Evolutionary conservation across 2,113 vertebrate species (phyloP), one percentile per base, ranked within the genome.

Genomic region (Callionymus lyra): DNA sequence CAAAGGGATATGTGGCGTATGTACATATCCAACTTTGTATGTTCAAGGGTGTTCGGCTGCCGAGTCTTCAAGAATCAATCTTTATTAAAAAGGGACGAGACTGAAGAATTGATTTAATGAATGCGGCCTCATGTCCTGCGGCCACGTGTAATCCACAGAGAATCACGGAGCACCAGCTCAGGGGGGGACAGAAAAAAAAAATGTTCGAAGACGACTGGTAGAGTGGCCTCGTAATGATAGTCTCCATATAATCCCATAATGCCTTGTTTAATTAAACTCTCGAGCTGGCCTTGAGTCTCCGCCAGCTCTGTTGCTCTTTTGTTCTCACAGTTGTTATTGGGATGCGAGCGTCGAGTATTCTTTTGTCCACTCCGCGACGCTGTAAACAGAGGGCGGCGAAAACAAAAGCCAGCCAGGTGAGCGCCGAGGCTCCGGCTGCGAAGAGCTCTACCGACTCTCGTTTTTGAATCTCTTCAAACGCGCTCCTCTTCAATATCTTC

Each of bases 231-330:
- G 82, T 87, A 86, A 87, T 89, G 84, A 85, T 85, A 86, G 85
- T 81, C 81, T 80, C 80, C 79, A 82, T 80, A 82, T 87, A 89
- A 89, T 89, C 87, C 87, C 79, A 73, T 89, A 89, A 88, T 88
- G 87, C 87, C 86, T 86, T 89, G 86, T 87, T 87, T 89, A 89
- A 89, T 89, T 88, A 89, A 88, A 89, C 84, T 85, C 76, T 80
- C 63, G 71, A 71, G 84, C 77, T 70, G 76, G 80, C 77, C 77
- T 84, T 82, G 81, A 85, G 81, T 76, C 77, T 59, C 52, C 33
- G 74, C 76, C 82, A 82, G 75, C 77, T 79, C 67, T 76, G 68
- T 77, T 78, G 75, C 68, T 79, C 73, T 79, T 82, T 81, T 84
- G 76, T 82, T 74, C 67, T 79, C 74, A 74, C 64, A 68, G 70